Evolutionary conservation across 2,888 invertebrate genomes (phyloP).

Genomic region (Melanophora roralis): DNA sequence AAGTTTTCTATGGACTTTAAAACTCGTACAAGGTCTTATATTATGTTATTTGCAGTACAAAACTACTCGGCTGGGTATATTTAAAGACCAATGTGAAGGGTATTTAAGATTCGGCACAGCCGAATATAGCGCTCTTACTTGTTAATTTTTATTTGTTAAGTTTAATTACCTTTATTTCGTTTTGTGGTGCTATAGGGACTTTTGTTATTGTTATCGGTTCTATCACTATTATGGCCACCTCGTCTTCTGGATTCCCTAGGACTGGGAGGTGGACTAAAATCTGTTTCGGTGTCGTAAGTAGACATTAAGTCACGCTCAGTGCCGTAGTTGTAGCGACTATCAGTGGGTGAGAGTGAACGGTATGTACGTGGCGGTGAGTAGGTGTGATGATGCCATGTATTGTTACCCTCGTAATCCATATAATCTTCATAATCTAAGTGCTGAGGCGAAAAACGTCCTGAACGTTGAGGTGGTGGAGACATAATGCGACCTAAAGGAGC

Average conservation of each 20-base stretch:
- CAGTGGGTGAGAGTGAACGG: constrained; percentile 75
- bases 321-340: constrained; percentile 79
- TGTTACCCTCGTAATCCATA: constrained; percentile 63
- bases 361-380: constrained; percentile 74
- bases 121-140: too few species aligned
- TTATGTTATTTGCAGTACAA: too few species aligned
- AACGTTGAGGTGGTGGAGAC: constrained; percentile 77
- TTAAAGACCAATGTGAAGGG: too few species aligned
- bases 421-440: constrained; percentile 66
- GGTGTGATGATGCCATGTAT: constrained; percentile 69
- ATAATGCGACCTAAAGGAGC: constrained; percentile 80
- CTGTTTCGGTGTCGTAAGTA: constrained; percentile 81
- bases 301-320: constrained; percentile 78
- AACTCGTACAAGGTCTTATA: too few species aligned
- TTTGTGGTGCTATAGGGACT: constrained; percentile 37
- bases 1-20: too few species aligned
- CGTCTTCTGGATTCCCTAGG: constrained; percentile 68
- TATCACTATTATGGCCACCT: constrained; percentile 38
- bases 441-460: constrained; percentile 61
- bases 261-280: constrained; percentile 83
- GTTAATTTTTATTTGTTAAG: not conserved
- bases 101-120: too few species aligned
- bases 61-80: too few species aligned
- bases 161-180: constrained; percentile 43
- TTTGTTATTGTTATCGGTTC: constrained; percentile 35